Evolutionary conservation across 2,888 invertebrate genomes (phyloP).

Genomic region (Opisthograptis luteolata): DNA sequence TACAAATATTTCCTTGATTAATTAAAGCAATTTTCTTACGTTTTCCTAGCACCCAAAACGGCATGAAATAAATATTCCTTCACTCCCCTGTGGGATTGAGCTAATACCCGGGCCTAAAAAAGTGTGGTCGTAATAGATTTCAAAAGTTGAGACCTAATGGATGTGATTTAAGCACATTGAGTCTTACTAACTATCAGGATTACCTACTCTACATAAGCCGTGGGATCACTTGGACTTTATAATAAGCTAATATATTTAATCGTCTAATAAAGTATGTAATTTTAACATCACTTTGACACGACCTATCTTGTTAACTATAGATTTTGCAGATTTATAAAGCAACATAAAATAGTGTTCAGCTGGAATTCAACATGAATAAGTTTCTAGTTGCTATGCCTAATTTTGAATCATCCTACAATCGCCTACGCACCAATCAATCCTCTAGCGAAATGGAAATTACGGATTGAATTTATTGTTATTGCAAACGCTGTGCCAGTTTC

Average conservation of each 20-base stretch:
- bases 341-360: background rate
- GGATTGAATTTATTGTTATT: conserved; percentile 22
- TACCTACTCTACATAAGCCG: conserved; percentile 12
- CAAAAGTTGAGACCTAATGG: conserved; percentile 27
- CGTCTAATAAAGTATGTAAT: background rate
- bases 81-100: too few species aligned
- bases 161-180: conserved; percentile 25
- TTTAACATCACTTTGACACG: background rate
- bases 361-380: background rate
- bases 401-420: background rate
- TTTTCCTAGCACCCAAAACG: too few species aligned
- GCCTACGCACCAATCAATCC: conserved; percentile 9
- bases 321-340: conserved; percentile 16
- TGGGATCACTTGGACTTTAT: background rate
- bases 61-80: too few species aligned
- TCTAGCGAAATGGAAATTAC: conserved; percentile 15
- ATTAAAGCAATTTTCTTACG: too few species aligned
- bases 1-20: too few species aligned
- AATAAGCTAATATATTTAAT: background rate
- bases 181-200: conserved; percentile 21
- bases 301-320: conserved; percentile 1
- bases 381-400: background rate
- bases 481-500: conserved; percentile 21
- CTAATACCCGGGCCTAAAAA: too few species aligned
- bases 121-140: conserved; percentile 28